Base-by-base conservation (phyloP, 2,888 invertebrate species). In the Ectemnius cavifrons region DNA sequence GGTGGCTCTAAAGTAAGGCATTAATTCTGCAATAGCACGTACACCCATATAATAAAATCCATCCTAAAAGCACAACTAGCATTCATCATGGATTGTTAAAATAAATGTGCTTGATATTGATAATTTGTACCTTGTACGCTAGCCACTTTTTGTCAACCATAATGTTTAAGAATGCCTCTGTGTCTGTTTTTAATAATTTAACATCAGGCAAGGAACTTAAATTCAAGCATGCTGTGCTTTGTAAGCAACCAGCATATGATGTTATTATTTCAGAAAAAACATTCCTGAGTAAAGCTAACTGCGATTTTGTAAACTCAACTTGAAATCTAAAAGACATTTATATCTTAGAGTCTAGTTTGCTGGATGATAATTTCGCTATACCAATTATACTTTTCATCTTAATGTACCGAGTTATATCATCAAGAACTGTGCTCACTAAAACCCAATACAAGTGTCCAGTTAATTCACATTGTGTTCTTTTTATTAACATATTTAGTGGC, bases 1-100 rank as follows among this genome's bases (percentile, higher is more conserved):
- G 1, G 86, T 85, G n/a, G 84, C 76, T 84, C 79, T 87, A 58
- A 91, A 90, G 68, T 88, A 89, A 52, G 86, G 87, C 78, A 87
- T 79, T 66, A 90, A 73, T 75, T 90, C 90, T 23, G 83, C 83
- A 66, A 88, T 85, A 71, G 89, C 89, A 71, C 90, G 80, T 18
- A 87, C 85, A 64, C 91, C 91, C 73, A 91, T 87, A 47, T 86
- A 90, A 67, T 84, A 82, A 65, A 76, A 61, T 27, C 90, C 90
- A 67, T 86, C 71, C 90, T 90, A 23, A 64, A 74, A 80, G 57
- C 37, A 61, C 37, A 4, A 60, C 2, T 37, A 37, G 37, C 37
- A 37, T 37, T 8, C 37, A 37, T 37, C 8, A 37, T 37, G 37
- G 37, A 37, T 37, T 11, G 37, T 11, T 8, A 37, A 37, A 37